These are phyloP conservation scores for Microtus ochrogaster DNA, from an alignment of 2,113 vertebrate genomes.

Conservation along the genomic window DNA sequence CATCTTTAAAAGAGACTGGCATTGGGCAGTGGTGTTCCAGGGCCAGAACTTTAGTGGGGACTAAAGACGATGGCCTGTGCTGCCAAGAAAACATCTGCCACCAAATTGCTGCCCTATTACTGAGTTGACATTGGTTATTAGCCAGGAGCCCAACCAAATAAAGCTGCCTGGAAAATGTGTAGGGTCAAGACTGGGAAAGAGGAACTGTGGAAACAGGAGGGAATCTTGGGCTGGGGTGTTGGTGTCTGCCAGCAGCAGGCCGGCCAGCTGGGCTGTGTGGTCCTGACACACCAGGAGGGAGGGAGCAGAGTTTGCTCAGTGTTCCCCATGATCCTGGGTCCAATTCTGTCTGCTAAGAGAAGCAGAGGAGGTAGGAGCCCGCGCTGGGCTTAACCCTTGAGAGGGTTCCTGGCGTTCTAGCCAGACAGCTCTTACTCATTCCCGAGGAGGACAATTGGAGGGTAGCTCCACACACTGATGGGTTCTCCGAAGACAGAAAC, in stretches of 20 bases:
- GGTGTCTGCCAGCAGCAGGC: conserved; percentile 39
- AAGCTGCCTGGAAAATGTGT: conserved; percentile 79
- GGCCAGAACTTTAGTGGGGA: conserved; percentile 58
- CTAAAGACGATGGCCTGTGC: conserved; percentile 58
- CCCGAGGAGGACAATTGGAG: not conserved
- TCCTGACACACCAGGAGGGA: not conserved
- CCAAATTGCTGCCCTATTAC: conserved; percentile 82
- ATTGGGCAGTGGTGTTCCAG: conserved; percentile 67
- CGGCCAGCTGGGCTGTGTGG: conserved; percentile 58
- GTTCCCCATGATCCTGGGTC: not conserved
- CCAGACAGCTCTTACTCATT: not conserved
- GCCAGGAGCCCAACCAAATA: conserved; percentile 81
- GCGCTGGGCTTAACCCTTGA: not conserved
- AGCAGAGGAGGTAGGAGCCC: no score
- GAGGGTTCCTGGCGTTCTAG: not conserved
- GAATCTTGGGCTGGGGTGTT: conserved; percentile 29
- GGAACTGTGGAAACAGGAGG: conserved; percentile 67
- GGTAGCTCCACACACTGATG: not conserved
- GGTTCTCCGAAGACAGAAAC: not conserved
- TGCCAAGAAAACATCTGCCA: conserved; percentile 82
- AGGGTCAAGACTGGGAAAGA: conserved; percentile 71
- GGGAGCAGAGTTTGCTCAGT: not conserved
- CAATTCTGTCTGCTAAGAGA: no score
- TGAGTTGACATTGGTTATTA: conserved; percentile 81
- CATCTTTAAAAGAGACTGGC: conserved; percentile 80